Evolutionary conservation across 2,888 invertebrate genomes (phyloP).

Genomic region (Choreutis nemorana): DNA sequence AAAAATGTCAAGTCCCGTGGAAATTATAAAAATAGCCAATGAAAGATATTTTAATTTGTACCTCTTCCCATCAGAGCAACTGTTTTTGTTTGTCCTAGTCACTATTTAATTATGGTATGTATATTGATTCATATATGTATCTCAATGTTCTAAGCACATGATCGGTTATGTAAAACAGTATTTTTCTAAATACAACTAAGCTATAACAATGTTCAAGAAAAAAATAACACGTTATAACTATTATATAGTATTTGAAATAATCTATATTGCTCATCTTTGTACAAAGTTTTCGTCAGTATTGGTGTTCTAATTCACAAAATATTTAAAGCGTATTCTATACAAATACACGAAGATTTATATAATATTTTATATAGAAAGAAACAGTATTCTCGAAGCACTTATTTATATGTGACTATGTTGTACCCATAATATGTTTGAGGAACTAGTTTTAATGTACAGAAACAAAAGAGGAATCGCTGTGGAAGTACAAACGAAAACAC

Average conservation of each 20-base stretch:
- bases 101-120: conserved; percentile 12
- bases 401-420: conserved; percentile 23
- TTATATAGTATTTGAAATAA: conserved; percentile 37
- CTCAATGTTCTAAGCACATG: conserved; percentile 9
- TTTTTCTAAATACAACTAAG: conserved; percentile 34
- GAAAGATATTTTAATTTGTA: conserved; percentile 46
- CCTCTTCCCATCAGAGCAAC: conserved; percentile 58
- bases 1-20: conserved; percentile 21
- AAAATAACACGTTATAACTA: conserved; percentile 38
- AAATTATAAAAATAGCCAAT: conserved; percentile 45
- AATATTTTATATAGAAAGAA: conserved; percentile 18
- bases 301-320: conserved; percentile 60
- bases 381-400: conserved; percentile 28
- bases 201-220: conserved; percentile 52
- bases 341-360: conserved; percentile 35
- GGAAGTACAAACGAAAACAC: background rate
- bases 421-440: conserved; percentile 44
- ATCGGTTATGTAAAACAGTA: conserved; percentile 9
- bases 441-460: too few relatives aligned
- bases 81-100: conserved; percentile 33
- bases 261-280: conserved; percentile 66
- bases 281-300: conserved; percentile 63
- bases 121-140: conserved; percentile 4
- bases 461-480: conserved; percentile 26
- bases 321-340: conserved; percentile 41